Evolutionary conservation across 2,113 vertebrate species (phyloP), one percentile per base, ranked within the genome.

Genomic region (Protobothrops mucrosquamatus): DNA sequence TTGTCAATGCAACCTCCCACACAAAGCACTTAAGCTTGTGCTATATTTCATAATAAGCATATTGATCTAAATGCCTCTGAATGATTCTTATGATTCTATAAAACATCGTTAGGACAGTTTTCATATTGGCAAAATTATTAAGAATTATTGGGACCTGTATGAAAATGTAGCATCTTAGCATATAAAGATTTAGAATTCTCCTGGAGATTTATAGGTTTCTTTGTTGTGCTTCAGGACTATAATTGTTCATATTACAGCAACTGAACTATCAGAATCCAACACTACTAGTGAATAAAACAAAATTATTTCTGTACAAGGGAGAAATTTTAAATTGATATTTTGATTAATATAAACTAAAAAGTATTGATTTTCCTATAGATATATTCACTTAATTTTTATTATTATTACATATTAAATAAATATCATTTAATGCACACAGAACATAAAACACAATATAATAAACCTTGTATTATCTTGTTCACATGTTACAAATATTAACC

Each of bases 61-160:
- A 91, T 61, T 91, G 22, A 54, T 39, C 0, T 54, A 3, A 56
- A 34, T 85, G 15, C 20, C 69, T 85, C 24, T 57, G 46, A 85
- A 90, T 90, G 91, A 93, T 91, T 74, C 81, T 20, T 15, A 94
- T 85, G 20, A 26, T 69, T 94, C 85, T 57, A 91, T 43, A 94
- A 95, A 61, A 91, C 93, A 93, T 93, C 10, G 92, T 93, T 96
- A 94, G 69, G 52, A 74, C 46, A 92, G 24, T 29, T 91, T 93
- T 64, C 54, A n/a, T 39, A 89, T 46, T 93, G 87, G 23, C 48
- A 94, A 93, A 94, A 74, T 69, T 18, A 94, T 91, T 94, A 43
- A 85, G 88, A 90, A 96, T 23, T 46, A 14, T 46, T 94, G 93
- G 81, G 88, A 74, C 0, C 55, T 2, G 90, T 22, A 34, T 8